Percentiles rank a stretch among this genome's conserved stretches.
phyloP scores from a whole-genome alignment of 2,888 invertebrate genomes.

The Eristalis arbustorum region DNA sequence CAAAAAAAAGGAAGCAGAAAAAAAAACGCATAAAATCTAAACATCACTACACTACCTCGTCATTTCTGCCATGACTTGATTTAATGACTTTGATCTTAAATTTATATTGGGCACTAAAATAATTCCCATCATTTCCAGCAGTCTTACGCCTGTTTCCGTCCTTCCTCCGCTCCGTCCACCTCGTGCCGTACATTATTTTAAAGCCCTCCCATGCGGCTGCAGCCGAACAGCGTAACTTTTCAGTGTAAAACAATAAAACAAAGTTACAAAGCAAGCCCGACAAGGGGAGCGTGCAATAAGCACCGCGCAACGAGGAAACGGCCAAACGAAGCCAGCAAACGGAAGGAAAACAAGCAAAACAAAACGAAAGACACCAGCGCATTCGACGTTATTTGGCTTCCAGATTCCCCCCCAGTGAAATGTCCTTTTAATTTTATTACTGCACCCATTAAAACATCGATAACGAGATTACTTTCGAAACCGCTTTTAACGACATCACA shows the following conservation, averaged over 20 bases:
- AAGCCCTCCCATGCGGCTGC: conserved; percentile 8
- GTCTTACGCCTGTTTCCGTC: conserved; percentile 1
- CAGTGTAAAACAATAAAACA: conserved; percentile 55
- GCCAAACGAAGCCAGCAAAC: not conserved
- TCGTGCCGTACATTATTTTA: conserved; percentile 38
- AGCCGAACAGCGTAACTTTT: conserved; percentile 38
- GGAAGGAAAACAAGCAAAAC: too few species aligned
- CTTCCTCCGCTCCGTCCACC: not conserved
- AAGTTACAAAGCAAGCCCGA: not conserved
- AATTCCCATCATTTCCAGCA: conserved; percentile 38
- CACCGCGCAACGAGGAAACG: not conserved
- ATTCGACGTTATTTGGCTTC: conserved; percentile 33
- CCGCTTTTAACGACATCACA: conserved; percentile 32
- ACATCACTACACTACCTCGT: not conserved
- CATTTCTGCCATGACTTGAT: not conserved
- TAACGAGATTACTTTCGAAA: conserved; percentile 62
- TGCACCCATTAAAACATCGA: conserved; percentile 63
- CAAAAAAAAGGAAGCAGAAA: not conserved
- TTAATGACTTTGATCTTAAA: conserved; percentile 62
- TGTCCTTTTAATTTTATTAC: conserved; percentile 65
- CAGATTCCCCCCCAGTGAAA: conserved; percentile 1
- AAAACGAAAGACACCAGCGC: not conserved
- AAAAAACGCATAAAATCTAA: conserved; percentile 16
- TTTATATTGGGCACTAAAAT: conserved; percentile 60
- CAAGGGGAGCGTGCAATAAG: not conserved